phyloP scores from a whole-genome alignment of 1,140 invertebrate genomes.

The Agraylea sexmaculata region DNA sequence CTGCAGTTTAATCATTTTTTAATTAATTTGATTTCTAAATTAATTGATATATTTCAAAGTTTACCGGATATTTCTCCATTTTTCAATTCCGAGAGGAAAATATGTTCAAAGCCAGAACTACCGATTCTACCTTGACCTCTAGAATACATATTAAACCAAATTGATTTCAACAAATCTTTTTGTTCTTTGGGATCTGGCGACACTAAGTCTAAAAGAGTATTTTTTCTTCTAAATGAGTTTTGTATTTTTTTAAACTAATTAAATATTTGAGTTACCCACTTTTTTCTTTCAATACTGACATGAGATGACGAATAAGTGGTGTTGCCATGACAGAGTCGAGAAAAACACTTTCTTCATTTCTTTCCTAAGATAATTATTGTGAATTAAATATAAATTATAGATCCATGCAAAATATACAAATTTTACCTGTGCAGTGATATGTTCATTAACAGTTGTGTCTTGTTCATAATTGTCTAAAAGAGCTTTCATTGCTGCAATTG shows the following conservation, averaged over 20 bases:
- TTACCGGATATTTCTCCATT: constrained; percentile 52
- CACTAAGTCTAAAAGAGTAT: constrained; percentile 34
- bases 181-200: constrained; percentile 52
- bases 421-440: constrained; percentile 59
- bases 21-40: constrained; percentile 32
- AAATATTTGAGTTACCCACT: too few relatives aligned
- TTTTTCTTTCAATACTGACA: constrained; percentile 59
- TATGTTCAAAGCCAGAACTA: constrained; percentile 78
- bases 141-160: constrained; percentile 76
- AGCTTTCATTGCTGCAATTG: constrained; percentile 51
- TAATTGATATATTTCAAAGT: neutral
- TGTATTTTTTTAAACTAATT: too few relatives aligned
- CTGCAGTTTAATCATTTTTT: constrained; percentile 47
- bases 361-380: constrained; percentile 39
- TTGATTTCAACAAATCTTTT: constrained; percentile 55
- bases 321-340: constrained; percentile 63
- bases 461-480: constrained; percentile 69
- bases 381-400: constrained; percentile 8
- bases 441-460: constrained; percentile 60
- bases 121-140: constrained; percentile 61
- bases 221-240: too few relatives aligned
- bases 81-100: constrained; percentile 75
- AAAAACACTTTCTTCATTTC: constrained; percentile 61
- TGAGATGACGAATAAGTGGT: constrained; percentile 59
- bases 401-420: constrained; percentile 22